Conservation (phyloP, 1,140 invertebrate genomes). For the Rhagoletis pomonella region DNA sequence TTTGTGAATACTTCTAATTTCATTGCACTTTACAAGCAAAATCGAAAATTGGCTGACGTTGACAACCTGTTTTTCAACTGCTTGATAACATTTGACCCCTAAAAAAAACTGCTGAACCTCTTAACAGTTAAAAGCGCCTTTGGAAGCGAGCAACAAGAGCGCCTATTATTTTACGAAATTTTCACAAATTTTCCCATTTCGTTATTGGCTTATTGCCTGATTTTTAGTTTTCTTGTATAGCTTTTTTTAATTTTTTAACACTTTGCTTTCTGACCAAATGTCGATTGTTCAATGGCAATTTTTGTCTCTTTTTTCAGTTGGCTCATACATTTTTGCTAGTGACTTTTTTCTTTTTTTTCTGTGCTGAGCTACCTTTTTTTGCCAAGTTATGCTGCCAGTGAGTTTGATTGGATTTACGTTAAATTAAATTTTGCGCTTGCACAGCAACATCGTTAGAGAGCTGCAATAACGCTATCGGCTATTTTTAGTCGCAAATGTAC, state of each 20-base stretch:
- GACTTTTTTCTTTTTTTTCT: background rate
- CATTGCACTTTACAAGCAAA: conserved; percentile 7
- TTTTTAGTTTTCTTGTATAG: conserved; percentile 7
- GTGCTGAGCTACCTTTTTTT: background rate
- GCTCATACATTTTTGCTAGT: background rate
- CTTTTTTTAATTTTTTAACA: background rate
- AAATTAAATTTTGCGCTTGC: conserved; percentile 31
- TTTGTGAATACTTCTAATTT: conserved; percentile 6
- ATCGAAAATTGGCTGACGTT: conserved; percentile 35
- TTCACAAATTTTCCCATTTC: background rate
- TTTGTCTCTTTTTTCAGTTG: background rate
- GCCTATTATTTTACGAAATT: conserved; percentile 3
- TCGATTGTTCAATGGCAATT: background rate
- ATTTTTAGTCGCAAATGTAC: background rate
- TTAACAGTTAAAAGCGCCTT: conserved; percentile 2
- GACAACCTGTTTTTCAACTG: background rate
- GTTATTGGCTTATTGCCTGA: background rate
- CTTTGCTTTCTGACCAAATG: background rate
- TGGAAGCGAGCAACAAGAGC: conserved; percentile 5
- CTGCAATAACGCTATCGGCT: background rate
- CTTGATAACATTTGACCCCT: background rate
- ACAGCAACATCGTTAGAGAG: conserved; percentile 1
- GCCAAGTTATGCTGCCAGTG: conserved; percentile 13
- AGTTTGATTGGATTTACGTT: conserved; percentile 48
- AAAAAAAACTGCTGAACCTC: background rate